These are phyloP conservation scores for Phaethon lepturus DNA, from an alignment of 2,113 vertebrate genomes.

Conservation along the genomic window DNA sequence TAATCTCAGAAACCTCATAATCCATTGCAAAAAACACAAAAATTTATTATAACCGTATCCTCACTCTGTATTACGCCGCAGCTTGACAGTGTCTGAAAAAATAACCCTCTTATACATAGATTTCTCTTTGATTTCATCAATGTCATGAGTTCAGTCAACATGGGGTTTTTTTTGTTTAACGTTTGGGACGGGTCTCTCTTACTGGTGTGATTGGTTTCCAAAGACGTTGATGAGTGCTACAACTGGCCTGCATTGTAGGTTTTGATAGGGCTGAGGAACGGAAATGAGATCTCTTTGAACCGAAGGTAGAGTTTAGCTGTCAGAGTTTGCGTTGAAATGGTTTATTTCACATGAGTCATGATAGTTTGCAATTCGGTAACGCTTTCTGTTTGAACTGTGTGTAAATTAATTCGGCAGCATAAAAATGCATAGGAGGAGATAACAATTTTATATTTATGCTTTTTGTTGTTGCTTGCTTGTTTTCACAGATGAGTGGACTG, in stretches of 20 bases:
- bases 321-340: background rate
- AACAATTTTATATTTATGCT: background rate
- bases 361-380: background rate
- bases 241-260: background rate
- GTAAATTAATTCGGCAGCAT: background rate
- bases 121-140: background rate
- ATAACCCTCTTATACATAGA: background rate
- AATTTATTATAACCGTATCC: background rate
- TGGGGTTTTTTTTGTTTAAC: accelerated
- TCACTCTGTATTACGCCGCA: background rate
- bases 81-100: background rate
- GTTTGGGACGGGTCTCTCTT: background rate
- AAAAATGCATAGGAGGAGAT: background rate
- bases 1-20: background rate
- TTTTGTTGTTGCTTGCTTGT: background rate
- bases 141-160: background rate
- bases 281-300: background rate
- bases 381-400: background rate
- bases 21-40: background rate
- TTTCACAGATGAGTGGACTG: background rate
- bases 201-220: background rate
- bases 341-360: background rate
- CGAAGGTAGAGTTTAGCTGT: background rate
- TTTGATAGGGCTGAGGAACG: background rate
- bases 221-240: background rate